Percentiles rank a stretch among this genome's conserved stretches.
Conservation (phyloP, 2,797 vertebrate genomes). For the Poecilia wingei region DNA sequence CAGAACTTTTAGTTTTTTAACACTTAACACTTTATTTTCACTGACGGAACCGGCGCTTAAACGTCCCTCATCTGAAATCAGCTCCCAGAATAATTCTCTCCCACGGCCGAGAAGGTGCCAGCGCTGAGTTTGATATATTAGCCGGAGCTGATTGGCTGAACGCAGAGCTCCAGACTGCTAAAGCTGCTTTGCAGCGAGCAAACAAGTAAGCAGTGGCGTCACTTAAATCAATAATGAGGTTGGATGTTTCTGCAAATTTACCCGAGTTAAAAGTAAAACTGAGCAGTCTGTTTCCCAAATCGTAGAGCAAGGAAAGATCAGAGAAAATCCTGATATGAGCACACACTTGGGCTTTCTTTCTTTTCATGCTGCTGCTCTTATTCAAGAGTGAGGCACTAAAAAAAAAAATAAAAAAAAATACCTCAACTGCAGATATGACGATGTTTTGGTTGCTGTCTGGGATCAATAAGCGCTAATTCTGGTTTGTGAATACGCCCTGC, state of each 20-base stretch:
- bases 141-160: slow-evolving; percentile 23
- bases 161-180: slow-evolving; percentile 13
- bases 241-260: slow-evolving; percentile 16
- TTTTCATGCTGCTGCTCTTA: not conserved
- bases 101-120: slow-evolving; percentile 1
- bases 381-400: not conserved
- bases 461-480: slow-evolving; percentile 1
- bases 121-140: slow-evolving; percentile 24
- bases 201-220: slow-evolving; percentile 6
- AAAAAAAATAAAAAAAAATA: not conserved
- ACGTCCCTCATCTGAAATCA: not conserved
- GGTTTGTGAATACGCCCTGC: not conserved
- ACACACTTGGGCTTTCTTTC: not conserved
- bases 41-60: not conserved
- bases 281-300: not conserved
- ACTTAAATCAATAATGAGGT: slow-evolving; percentile 10
- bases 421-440: not conserved
- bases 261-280: slow-evolving; percentile 19
- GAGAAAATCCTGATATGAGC: not conserved
- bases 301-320: not conserved
- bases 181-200: slow-evolving; percentile 20
- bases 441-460: slow-evolving; percentile 8
- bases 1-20: not conserved
- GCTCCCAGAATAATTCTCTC: not conserved
- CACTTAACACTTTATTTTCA: not conserved